Conservation (phyloP, 2,113 vertebrate species). For the Synodontis membranacea region DNA sequence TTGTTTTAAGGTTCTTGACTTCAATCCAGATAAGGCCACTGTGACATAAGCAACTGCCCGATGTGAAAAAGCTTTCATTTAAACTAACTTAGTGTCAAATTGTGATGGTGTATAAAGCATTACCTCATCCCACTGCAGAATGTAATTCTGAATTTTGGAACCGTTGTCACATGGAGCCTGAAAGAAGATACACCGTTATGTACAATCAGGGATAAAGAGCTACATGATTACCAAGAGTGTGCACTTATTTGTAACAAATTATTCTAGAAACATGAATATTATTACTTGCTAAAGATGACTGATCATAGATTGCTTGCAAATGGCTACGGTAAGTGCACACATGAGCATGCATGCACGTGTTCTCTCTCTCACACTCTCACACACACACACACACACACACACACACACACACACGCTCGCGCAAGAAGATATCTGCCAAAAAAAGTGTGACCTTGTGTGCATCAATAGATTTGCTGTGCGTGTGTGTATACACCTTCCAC, state of each 20-base stretch:
- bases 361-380: background rate
- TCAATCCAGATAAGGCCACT: background rate
- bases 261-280: background rate
- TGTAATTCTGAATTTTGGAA: conserved; percentile 92
- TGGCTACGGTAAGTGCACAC: background rate
- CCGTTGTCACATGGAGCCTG: conserved; percentile 95
- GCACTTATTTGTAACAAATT: background rate
- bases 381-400: background rate
- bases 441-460: background rate
- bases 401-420: background rate
- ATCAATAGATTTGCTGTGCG: too few relatives aligned
- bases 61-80: background rate
- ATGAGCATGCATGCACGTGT: too few relatives aligned
- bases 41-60: background rate
- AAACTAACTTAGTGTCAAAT: background rate
- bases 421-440: background rate
- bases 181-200: background rate
- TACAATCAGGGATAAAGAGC: background rate
- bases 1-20: background rate
- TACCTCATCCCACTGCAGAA: conserved; percentile 97
- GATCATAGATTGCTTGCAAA: background rate
- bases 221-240: background rate
- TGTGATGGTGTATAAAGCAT: background rate
- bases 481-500: conserved; percentile 83
- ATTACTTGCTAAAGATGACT: background rate